Conservation (phyloP, 2,113 vertebrate genomes). For the Onychorhynchus coronatus region DNA sequence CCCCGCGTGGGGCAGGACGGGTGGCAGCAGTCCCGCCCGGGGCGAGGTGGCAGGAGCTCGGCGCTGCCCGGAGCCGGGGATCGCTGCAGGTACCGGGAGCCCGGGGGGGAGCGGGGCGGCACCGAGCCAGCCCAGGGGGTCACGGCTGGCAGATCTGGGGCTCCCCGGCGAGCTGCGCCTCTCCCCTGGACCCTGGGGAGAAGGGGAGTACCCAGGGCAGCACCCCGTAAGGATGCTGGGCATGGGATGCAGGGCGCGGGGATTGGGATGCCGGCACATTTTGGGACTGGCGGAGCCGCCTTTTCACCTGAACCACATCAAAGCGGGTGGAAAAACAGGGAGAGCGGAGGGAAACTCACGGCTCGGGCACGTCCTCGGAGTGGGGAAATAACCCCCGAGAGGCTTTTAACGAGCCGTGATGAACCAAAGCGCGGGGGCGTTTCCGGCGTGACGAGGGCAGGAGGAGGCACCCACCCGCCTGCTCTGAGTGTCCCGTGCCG, state of each 20-base stretch:
- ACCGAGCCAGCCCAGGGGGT: fast-evolving
- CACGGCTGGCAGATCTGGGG: fast-evolving
- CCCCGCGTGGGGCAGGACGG: background rate
- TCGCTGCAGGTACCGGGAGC: background rate
- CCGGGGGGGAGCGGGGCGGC: background rate
- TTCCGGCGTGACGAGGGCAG: background rate
- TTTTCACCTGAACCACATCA: fast-evolving
- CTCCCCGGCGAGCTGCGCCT: background rate
- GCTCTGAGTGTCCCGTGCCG: background rate
- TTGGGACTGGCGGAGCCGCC: background rate
- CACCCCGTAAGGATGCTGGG: fast-evolving
- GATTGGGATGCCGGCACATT: no score
- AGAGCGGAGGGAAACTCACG: background rate
- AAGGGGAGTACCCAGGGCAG: background rate
- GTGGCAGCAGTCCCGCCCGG: background rate
- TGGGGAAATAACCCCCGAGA: background rate
- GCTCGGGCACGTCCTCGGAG: background rate
- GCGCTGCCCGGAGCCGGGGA: background rate
- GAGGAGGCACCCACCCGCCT: background rate
- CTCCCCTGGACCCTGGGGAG: background rate
- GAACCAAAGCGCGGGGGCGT: background rate
- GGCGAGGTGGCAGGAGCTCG: background rate
- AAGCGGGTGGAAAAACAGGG: background rate
- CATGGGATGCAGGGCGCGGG: background rate
- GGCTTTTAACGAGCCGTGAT: background rate